phyloP scores from a whole-genome alignment of 2,113 vertebrate genomes.

The Melanotaenia duboulayi region DNA sequence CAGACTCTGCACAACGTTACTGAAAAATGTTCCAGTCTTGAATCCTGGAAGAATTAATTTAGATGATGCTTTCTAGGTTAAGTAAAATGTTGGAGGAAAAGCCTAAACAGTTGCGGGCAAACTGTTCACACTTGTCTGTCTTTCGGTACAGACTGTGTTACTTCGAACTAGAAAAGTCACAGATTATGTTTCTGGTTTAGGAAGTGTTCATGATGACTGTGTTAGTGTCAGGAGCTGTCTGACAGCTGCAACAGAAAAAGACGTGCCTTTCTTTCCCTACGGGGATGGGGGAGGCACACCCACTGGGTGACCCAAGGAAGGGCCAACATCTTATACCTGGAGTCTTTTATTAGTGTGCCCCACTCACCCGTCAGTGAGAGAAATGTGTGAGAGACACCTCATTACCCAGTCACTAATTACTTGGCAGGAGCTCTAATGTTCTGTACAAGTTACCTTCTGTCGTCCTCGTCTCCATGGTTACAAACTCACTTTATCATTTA shows the following conservation, averaged over 20 bases:
- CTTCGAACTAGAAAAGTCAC: not conserved
- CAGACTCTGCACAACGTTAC: constrained; percentile 26
- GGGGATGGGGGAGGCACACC: constrained; percentile 17
- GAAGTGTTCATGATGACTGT: constrained; percentile 32
- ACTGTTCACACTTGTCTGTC: constrained; percentile 13
- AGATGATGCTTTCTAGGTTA: constrained; percentile 8
- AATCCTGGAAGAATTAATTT: constrained; percentile 17
- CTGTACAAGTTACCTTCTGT: constrained; percentile 46
- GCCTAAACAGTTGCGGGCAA: constrained; percentile 4
- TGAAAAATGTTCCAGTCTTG: constrained; percentile 1
- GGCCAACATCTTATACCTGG: constrained; percentile 42
- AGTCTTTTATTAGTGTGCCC: constrained; percentile 48
- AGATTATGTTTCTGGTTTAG: constrained; percentile 11
- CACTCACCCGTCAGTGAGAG: constrained; percentile 28
- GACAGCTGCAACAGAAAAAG: constrained; percentile 53
- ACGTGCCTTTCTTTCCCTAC: constrained; percentile 37
- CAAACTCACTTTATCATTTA: constrained; percentile 27
- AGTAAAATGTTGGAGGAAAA: not conserved
- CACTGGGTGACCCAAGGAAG: constrained; percentile 11
- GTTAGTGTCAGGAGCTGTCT: constrained; percentile 30
- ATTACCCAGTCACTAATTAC: constrained; percentile 72
- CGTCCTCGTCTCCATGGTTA: constrained; percentile 43
- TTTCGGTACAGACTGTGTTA: constrained; percentile 29
- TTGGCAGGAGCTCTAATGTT: constrained; percentile 34
- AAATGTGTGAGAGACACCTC: constrained; percentile 62